A percentile compares a stretch with the other conserved stretches of the same genome.
Conservation (phyloP, 1,140 invertebrate genomes). For the Centruroides vittatus region DNA sequence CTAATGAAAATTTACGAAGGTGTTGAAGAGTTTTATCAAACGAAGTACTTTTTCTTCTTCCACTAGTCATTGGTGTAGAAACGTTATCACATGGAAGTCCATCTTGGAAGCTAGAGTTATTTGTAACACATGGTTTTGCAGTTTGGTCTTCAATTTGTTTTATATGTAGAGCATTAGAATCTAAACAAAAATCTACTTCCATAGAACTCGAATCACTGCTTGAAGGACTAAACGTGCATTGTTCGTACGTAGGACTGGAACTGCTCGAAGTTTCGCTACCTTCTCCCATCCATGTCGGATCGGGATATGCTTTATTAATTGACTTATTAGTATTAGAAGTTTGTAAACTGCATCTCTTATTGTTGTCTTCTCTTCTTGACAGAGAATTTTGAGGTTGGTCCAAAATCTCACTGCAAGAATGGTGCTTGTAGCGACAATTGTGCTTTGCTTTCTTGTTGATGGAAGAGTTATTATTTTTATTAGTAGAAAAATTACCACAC, state of each 20-base stretch:
- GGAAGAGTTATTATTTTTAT: slow-evolving; percentile 2
- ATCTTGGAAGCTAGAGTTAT: neutral
- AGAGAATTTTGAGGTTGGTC: neutral
- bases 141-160: too few relatives aligned
- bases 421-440: slow-evolving; percentile 5
- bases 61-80: neutral
- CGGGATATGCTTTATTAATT: slow-evolving; percentile 12
- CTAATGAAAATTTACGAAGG: slow-evolving; percentile 11
- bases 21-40: slow-evolving; percentile 8
- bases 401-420: slow-evolving; percentile 14
- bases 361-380: neutral
- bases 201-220: slow-evolving; percentile 20
- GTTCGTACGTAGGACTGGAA: slow-evolving; percentile 18
- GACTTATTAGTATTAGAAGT: neutral
- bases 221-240: slow-evolving; percentile 16
- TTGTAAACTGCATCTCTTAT: slow-evolving; percentile 9
- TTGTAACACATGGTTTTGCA: neutral
- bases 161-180: too few relatives aligned
- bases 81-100: neutral
- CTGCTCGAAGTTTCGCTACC: slow-evolving; percentile 17
- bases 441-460: neutral
- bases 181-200: slow-evolving; percentile 13
- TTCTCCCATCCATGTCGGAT: slow-evolving; percentile 18
- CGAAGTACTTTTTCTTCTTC: neutral
- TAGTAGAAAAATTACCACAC: neutral